phyloP scores from a whole-genome alignment of 53 echinoderm and acorn worm genomes.

The Temnopleurus reevesii region DNA sequence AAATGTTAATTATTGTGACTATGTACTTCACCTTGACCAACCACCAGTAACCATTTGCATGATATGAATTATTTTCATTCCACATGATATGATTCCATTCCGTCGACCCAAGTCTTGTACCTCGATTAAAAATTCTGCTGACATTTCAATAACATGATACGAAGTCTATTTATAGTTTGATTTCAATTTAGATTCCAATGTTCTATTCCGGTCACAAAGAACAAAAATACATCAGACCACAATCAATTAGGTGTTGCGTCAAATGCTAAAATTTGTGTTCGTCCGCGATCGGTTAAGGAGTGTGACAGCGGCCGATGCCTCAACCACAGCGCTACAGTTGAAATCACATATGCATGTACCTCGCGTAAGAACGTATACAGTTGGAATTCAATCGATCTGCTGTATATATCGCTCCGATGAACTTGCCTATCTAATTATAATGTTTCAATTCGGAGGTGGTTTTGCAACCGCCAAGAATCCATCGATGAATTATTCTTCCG shows the following conservation, averaged over 20 bases:
- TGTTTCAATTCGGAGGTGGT: neutral
- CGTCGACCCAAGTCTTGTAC: neutral
- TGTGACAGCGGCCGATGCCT: no score
- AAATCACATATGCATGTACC: neutral
- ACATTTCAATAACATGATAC: neutral
- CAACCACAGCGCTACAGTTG: neutral
- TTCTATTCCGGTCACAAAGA: no score
- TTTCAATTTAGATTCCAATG: no score
- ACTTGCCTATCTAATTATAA: slow-evolving; percentile 1
- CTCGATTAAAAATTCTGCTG: neutral
- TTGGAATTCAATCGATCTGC: neutral
- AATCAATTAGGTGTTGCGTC: no score
- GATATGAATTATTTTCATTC: neutral
- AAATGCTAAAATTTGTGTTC: no score
- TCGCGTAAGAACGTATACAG: neutral
- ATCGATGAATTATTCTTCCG: slow-evolving; percentile 10
- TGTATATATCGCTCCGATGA: neutral
- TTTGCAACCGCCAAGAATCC: neutral
- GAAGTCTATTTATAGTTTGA: neutral
- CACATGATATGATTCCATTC: neutral
- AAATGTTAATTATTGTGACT: no score
- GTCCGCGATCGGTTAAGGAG: no score
- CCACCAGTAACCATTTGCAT: neutral
- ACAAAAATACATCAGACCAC: no score
- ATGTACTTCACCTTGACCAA: neutral